Conservation (phyloP, 2,113 vertebrate genomes). For the Bostrychus sinensis region DNA sequence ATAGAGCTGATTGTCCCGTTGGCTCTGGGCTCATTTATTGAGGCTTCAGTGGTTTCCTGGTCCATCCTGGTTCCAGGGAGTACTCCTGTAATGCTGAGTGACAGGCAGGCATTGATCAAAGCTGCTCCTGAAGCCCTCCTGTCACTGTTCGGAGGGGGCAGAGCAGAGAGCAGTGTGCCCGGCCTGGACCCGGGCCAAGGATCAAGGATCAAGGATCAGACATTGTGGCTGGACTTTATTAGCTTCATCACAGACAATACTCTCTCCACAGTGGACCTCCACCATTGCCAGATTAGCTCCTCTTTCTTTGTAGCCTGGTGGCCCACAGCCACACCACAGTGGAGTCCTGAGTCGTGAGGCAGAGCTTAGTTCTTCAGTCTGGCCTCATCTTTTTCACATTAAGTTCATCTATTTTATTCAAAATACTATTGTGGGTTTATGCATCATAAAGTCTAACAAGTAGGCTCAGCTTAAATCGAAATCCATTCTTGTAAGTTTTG, state of each 20-base stretch:
- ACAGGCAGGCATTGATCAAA: slow-evolving; percentile 77
- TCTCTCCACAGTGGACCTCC: slow-evolving; percentile 64
- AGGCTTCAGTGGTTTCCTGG: slow-evolving; percentile 41
- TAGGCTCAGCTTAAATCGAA: background rate
- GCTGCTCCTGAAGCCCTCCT: slow-evolving; percentile 67
- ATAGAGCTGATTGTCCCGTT: slow-evolving; percentile 71
- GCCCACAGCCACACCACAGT: slow-evolving; percentile 49
- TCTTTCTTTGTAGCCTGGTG: slow-evolving; percentile 59
- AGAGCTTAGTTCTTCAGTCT: slow-evolving; percentile 31
- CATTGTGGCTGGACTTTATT: slow-evolving; percentile 71
- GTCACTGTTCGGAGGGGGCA: slow-evolving; percentile 58
- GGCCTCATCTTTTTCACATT: slow-evolving; percentile 13
- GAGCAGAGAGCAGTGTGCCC: slow-evolving; percentile 69
- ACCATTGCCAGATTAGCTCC: slow-evolving; percentile 70
- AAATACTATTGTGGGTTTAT: background rate
- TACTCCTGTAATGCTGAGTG: slow-evolving; percentile 75
- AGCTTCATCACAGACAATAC: slow-evolving; percentile 73
- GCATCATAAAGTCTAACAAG: background rate
- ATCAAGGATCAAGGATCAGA: slow-evolving; percentile 72
- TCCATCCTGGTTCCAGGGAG: slow-evolving; percentile 51
- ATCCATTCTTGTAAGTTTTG: slow-evolving; percentile 25
- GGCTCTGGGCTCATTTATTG: slow-evolving; percentile 56
- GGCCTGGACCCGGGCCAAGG: slow-evolving; percentile 65
- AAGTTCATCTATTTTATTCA: slow-evolving; percentile 1
- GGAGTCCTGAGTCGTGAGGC: slow-evolving; percentile 48